These are phyloP conservation scores for Anomalospiza imberbis DNA, from an alignment of 2,797 vertebrate genomes.

Conservation along the genomic window DNA sequence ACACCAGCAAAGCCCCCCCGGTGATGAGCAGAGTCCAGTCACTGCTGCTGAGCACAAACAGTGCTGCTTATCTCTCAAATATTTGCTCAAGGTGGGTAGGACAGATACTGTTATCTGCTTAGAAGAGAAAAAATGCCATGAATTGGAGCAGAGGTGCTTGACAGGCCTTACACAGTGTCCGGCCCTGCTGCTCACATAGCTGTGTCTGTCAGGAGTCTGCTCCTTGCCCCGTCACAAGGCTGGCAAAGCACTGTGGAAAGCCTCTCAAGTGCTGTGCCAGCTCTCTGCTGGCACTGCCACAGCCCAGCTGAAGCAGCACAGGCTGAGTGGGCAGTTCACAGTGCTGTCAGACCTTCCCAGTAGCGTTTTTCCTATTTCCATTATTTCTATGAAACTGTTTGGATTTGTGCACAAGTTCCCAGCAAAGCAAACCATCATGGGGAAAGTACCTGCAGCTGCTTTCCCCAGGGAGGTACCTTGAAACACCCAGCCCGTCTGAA, in stretches of 20 bases:
- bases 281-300: not conserved
- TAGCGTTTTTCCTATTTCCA: not conserved
- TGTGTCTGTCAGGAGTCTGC: not conserved
- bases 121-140: not conserved
- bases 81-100: not conserved
- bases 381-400: not conserved
- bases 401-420: not conserved
- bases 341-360: not conserved
- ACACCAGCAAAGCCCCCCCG: accelerated
- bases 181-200: not conserved
- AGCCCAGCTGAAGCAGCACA: not conserved
- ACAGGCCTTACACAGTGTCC: not conserved
- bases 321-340: not conserved
- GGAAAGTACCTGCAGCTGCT: not conserved
- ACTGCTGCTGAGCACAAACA: not conserved
- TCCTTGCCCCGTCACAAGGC: not conserved
- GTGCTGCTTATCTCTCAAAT: not conserved
- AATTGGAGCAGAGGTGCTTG: slow-evolving; percentile 9
- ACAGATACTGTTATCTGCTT: not conserved
- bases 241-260: not conserved
- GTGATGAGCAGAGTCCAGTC: not conserved
- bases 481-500: not conserved
- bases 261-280: not conserved
- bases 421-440: not conserved
- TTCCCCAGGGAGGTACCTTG: not conserved